Percentiles rank a stretch among this genome's conserved stretches.
These are phyloP conservation scores for Peromyscus aztecus DNA, from an alignment of 2,797 vertebrate species.

Conservation along the genomic window DNA sequence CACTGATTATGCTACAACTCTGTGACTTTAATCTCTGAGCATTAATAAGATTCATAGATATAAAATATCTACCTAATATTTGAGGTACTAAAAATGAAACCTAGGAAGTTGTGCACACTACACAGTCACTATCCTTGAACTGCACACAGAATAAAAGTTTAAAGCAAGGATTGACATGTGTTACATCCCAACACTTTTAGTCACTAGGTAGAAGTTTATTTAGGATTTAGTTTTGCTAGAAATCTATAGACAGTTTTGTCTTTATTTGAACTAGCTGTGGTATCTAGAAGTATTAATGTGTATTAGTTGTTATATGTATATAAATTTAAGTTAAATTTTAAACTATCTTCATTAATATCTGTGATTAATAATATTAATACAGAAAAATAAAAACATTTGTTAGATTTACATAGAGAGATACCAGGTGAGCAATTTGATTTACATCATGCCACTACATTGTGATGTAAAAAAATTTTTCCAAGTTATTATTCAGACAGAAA, in stretches of 20 bases:
- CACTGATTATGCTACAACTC: not conserved
- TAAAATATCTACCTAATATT: too few relatives aligned
- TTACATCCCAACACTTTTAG: not conserved
- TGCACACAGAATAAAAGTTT: not conserved
- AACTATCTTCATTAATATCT: not conserved
- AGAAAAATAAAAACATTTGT: not conserved
- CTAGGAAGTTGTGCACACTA: too few relatives aligned
- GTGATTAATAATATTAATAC: not conserved
- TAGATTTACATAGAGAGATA: not conserved
- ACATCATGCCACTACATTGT: not conserved
- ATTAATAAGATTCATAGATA: not conserved
- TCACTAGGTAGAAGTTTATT: not conserved
- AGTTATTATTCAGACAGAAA: not conserved
- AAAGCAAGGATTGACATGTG: not conserved
- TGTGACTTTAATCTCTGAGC: not conserved
- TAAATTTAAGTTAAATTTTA: not conserved
- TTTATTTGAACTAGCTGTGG: not conserved
- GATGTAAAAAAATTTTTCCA: not conserved
- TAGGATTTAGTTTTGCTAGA: not conserved
- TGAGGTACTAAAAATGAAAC: not conserved
- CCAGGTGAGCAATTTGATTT: not conserved
- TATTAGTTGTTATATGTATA: not conserved
- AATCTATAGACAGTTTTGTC: not conserved
- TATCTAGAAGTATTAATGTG: not conserved
- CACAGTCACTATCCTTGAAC: not conserved